A percentile compares a stretch with the other conserved stretches of the same genome.
Evolutionary conservation across 2,888 invertebrate genomes (phyloP).

Genomic region (Oxystoma pomonae): DNA sequence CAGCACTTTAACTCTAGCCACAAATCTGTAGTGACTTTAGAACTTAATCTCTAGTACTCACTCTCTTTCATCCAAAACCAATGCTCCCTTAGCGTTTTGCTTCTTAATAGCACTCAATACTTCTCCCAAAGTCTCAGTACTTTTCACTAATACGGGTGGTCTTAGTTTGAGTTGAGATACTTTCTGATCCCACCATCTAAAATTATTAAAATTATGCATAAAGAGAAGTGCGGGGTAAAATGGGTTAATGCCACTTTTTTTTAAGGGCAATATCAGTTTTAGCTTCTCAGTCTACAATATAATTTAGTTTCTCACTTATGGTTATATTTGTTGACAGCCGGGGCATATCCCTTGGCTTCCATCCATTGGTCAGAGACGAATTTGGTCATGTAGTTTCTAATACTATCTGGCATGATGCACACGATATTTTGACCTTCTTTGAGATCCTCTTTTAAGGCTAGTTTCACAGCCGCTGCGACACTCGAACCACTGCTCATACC

Average conservation of each 20-base stretch:
- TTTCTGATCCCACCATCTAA: constrained; percentile 75
- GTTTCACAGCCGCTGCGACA: constrained; percentile 68
- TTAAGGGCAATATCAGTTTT: no score
- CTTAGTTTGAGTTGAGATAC: constrained; percentile 56
- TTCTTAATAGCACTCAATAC: constrained; percentile 65
- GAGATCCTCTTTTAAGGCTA: constrained; percentile 59
- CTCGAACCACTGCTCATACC: constrained; percentile 89
- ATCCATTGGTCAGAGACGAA: constrained; percentile 94
- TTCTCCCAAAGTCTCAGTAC: constrained; percentile 58
- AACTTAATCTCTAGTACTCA: no score
- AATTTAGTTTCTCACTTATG: constrained; percentile 42
- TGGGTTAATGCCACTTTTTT: no score
- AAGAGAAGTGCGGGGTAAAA: no score
- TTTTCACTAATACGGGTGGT: constrained; percentile 51
- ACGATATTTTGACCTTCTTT: constrained; percentile 82
- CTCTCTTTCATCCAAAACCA: constrained; percentile 15
- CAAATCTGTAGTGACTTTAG: no score
- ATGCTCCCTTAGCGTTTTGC: constrained; percentile 25
- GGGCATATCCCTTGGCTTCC: constrained; percentile 66
- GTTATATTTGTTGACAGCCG: constrained; percentile 35
- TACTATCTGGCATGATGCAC: constrained; percentile 87
- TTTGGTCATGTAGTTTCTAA: constrained; percentile 98
- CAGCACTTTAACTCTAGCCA: neutral
- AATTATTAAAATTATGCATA: no score
- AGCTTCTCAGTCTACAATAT: no score